phyloP scores from a whole-genome alignment of 2,888 invertebrate genomes.

The Drosophila neotestacea region DNA sequence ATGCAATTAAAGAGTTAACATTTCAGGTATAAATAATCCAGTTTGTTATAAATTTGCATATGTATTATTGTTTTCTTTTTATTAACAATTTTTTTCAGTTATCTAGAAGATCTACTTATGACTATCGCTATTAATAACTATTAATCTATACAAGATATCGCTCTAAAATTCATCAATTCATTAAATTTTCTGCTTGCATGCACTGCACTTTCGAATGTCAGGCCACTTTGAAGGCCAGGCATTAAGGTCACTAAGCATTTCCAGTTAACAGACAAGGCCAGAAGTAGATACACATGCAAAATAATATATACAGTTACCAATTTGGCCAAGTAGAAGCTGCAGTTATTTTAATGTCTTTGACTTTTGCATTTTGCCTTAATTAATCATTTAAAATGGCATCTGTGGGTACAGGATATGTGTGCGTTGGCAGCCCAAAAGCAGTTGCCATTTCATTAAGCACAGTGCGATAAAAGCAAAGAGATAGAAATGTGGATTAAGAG shows the following conservation, averaged over 20 bases:
- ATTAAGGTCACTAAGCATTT: conserved; percentile 35
- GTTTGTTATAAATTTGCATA: no score
- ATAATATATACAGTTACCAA: not conserved
- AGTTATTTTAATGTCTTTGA: conserved; percentile 9
- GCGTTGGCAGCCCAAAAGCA: conserved; percentile 12
- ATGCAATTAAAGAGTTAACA: no score
- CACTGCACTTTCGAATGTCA: conserved; percentile 10
- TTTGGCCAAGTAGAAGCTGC: conserved; percentile 3
- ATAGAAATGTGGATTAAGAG: not conserved
- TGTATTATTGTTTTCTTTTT: no score
- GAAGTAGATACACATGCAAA: not conserved
- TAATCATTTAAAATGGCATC: conserved; percentile 4
- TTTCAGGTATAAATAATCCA: no score
- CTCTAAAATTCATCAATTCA: not conserved
- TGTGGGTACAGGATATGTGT: not conserved
- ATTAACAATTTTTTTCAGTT: no score
- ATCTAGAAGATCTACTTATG: not conserved
- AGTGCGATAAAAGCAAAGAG: no score
- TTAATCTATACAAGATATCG: not conserved
- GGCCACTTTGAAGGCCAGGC: conserved; percentile 8
- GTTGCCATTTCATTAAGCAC: conserved; percentile 37
- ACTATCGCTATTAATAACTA: not conserved
- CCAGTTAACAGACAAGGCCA: not conserved
- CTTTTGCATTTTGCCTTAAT: conserved; percentile 9
- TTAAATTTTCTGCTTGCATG: conserved; percentile 1